phyloP scores from a whole-genome alignment of 2,797 vertebrate species.

The Lepidocolaptes lacrymiger region DNA sequence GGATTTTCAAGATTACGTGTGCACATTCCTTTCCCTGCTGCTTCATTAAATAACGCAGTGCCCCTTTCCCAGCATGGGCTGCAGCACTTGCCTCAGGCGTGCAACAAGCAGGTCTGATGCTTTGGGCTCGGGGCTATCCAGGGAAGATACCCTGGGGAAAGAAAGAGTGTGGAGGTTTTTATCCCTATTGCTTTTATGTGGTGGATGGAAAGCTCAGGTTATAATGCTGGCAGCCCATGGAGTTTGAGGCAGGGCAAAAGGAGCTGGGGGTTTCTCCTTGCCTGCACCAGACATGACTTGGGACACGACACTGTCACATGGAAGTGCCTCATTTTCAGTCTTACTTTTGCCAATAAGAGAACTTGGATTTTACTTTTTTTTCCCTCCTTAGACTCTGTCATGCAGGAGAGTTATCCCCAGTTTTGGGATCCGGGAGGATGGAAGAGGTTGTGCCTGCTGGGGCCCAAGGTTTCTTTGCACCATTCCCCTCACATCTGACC shows the following conservation, averaged over 20 bases:
- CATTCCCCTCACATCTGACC: neutral
- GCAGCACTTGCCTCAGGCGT: neutral
- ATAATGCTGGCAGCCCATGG: fast-evolving
- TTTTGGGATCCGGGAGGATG: neutral
- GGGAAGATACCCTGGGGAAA: neutral
- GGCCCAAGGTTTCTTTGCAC: neutral
- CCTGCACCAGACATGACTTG: neutral
- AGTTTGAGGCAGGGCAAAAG: neutral
- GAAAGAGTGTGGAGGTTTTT: fast-evolving
- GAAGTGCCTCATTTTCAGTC: neutral
- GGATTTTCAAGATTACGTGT: conserved; percentile 2
- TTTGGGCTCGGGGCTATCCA: neutral
- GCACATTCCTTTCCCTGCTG: conserved; percentile 16
- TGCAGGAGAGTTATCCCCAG: neutral
- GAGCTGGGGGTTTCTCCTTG: neutral
- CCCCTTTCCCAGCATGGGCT: fast-evolving
- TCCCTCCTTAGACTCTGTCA: neutral
- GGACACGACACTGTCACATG: fast-evolving
- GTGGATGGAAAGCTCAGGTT: neutral
- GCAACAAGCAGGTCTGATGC: neutral
- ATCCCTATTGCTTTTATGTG: neutral
- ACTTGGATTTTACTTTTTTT: neutral
- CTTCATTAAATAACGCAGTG: neutral
- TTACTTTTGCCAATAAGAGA: neutral
- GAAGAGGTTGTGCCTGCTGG: neutral